Evolutionary conservation across 2,888 invertebrate genomes (phyloP), one percentile per base, ranked within the genome.

Genomic region (Beris chalybata): DNA sequence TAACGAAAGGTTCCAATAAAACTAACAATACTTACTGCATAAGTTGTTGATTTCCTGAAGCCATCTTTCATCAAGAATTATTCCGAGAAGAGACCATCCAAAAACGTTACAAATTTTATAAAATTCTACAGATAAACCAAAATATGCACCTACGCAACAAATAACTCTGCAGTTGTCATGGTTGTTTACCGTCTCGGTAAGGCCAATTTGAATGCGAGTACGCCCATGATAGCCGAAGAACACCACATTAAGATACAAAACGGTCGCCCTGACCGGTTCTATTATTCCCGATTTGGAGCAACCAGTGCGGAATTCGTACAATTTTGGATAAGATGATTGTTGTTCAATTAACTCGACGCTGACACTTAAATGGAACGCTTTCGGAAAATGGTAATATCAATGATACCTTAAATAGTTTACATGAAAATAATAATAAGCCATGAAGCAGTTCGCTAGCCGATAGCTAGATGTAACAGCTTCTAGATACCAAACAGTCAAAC

Each of bases 261-360:
- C 38, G 52, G 50, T 61, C 61, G 32, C 52, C 38, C 52, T 61
- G 61, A 61, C 61, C 61, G 61, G 61, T 61, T 61, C 61, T 59
- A 59, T 61, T 61, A 61, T 50, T n/a, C 61, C 38, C 61, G 30
- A 52, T 52, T 38, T 52, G 61, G 61, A 9, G 22, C 13, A 38
- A 52, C 30, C 22, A 32, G 61, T 52, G 61, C 52, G 61, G 61
- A 61, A 61, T 61, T 61, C 61, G 50, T 52, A 61, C 61, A 50
- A 61, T 61, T 61, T 61, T 61, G 61, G 61, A 61, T 61, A 61
- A 61, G 61, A 61, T 52, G 50, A 38, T 61, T 50, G 50, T 61
- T 61, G 31, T 48, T 52, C 61, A 61, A 61, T 61, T 61, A 61
- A 52, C 48, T 61, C 38, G 30, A 61, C 43, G 13, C 38, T 61